Evolutionary conservation across 2,797 vertebrate genomes (phyloP).

Genomic region (Saxicola maurus): DNA sequence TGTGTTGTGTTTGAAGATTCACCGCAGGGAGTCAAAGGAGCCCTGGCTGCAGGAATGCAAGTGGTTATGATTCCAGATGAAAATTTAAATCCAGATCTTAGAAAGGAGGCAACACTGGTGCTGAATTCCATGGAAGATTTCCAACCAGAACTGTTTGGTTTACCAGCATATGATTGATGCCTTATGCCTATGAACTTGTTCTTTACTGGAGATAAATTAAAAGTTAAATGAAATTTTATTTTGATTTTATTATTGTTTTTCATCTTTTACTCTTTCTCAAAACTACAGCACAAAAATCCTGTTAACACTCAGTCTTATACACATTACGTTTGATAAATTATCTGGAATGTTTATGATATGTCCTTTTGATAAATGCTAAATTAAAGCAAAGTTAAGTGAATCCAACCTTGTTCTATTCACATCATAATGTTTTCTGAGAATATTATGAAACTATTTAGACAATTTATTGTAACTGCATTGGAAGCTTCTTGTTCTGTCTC

Average conservation of each 20-base stretch:
- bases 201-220: neutral
- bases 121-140: slow-evolving; percentile 85
- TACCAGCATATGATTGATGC: slow-evolving; percentile 78
- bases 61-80: slow-evolving; percentile 90
- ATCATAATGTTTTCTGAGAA: neutral
- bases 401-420: neutral
- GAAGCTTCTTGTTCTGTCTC: neutral
- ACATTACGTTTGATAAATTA: neutral
- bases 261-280: neutral
- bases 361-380: neutral
- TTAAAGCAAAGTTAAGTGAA: neutral
- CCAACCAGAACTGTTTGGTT: slow-evolving; percentile 81
- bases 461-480: neutral
- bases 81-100: slow-evolving; percentile 77
- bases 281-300: neutral
- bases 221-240: neutral
- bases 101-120: slow-evolving; percentile 75
- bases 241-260: neutral
- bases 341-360: neutral
- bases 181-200: neutral
- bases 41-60: slow-evolving; percentile 86
- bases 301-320: neutral
- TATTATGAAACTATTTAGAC: neutral
- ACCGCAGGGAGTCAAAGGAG: slow-evolving; percentile 84
- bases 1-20: slow-evolving; percentile 92